These are phyloP conservation scores for Corythornis madagascariensis DNA, from an alignment of 2,113 vertebrate species.

Conservation along the genomic window DNA sequence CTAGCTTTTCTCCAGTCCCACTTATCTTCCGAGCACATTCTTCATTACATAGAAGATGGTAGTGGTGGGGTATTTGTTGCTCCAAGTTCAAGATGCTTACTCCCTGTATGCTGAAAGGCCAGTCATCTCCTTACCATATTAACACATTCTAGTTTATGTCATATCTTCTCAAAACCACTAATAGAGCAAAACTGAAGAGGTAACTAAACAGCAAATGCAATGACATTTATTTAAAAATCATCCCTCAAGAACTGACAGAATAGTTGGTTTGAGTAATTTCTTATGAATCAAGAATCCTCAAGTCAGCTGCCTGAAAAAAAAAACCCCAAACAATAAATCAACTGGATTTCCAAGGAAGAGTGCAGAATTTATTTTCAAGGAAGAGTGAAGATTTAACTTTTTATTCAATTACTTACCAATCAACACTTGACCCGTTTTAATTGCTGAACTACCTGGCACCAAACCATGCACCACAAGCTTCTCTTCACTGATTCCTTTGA, in stretches of 20 bases:
- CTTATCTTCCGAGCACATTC: not conserved
- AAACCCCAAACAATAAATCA: not conserved
- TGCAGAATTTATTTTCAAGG: not conserved
- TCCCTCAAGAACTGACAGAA: not conserved
- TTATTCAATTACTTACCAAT: slow-evolving; percentile 83
- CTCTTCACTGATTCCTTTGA: slow-evolving; percentile 63
- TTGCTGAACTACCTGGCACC: slow-evolving; percentile 87
- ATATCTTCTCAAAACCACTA: not conserved
- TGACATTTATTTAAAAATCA: not conserved
- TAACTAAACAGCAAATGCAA: not conserved
- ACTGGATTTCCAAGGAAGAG: not conserved
- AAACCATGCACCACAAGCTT: slow-evolving; percentile 88
- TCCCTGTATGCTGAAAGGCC: not conserved
- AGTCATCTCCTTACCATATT: not conserved
- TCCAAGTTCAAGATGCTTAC: not conserved
- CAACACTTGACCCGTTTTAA: slow-evolving; percentile 87
- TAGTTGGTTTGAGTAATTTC: not conserved
- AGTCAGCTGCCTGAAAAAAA: not conserved
- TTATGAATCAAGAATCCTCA: not conserved
- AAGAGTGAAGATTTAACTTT: not conserved
- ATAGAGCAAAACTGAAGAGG: not conserved
- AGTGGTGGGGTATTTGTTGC: not conserved
- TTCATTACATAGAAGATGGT: not conserved
- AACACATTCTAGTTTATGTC: not conserved
- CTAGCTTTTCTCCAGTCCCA: not conserved